A percentile compares a stretch with the other conserved stretches of the same genome.
Evolutionary conservation across 1,140 invertebrate species (phyloP).

Genomic region (Drosophila triauraria): DNA sequence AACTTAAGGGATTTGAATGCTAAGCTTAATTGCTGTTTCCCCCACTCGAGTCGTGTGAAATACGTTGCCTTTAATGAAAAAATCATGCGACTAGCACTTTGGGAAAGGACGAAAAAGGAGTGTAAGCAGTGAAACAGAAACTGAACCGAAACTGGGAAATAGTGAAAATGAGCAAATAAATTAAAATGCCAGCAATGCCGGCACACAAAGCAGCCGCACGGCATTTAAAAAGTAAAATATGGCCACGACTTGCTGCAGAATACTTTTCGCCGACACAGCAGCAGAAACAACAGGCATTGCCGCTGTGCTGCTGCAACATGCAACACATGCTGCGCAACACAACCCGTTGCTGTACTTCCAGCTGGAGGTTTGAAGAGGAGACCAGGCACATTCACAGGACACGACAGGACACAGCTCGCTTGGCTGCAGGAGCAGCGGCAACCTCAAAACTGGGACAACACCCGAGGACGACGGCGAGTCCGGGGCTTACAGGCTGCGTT

Average conservation of each 20-base stretch:
- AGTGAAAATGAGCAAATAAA: constrained; percentile 82
- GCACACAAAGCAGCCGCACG: constrained; percentile 57
- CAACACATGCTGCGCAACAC: constrained; percentile 81
- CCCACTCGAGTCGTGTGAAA: constrained; percentile 17
- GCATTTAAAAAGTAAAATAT: constrained; percentile 83
- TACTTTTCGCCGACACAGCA: constrained; percentile 75
- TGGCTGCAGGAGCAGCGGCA: constrained; percentile 32
- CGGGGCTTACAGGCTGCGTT: constrained; percentile 17
- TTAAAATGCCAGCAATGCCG: constrained; percentile 63
- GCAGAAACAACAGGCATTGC: constrained; percentile 31
- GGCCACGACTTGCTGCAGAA: constrained; percentile 75
- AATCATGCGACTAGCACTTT: constrained; percentile 22
- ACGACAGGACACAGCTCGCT: constrained; percentile 47
- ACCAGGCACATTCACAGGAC: constrained; percentile 34
- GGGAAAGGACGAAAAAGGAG: constrained; percentile 13
- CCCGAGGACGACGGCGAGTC: constrained; percentile 15
- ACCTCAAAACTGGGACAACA: constrained; percentile 66
- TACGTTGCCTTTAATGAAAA: constrained; percentile 20
- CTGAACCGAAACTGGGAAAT: constrained; percentile 53
- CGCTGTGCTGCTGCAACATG: constrained; percentile 56
- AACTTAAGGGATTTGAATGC: constrained; percentile 5
- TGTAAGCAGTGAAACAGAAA: not conserved
- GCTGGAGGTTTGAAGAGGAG: constrained; percentile 48
- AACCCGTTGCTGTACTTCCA: constrained; percentile 50
- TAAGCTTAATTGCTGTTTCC: constrained; percentile 17